A percentile compares a stretch with the other conserved stretches of the same genome.
Evolutionary conservation across 1,140 invertebrate genomes (phyloP).

Genomic region (Zaprionus lachaisei): DNA sequence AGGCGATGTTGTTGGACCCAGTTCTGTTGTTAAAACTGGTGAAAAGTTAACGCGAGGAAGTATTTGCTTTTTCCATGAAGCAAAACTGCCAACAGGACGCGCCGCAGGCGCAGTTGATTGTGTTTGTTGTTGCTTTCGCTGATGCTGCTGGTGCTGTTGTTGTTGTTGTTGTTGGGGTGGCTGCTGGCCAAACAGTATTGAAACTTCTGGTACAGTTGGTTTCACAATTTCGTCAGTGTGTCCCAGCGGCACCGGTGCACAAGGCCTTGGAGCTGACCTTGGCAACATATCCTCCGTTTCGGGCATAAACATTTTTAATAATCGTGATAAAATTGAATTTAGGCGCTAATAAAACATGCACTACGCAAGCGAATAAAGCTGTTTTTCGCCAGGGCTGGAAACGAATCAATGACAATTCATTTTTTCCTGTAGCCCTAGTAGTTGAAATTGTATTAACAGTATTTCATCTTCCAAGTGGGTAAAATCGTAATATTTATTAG

Average conservation of each 20-base stretch:
- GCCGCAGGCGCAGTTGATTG: constrained; percentile 13
- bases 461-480: no score
- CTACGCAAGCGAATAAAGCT: constrained; percentile 19
- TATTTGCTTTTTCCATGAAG: constrained; percentile 78
- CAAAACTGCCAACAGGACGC: constrained; percentile 43
- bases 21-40: constrained; percentile 55
- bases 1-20: constrained; percentile 49
- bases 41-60: constrained; percentile 72
- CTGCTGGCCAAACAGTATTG: constrained; percentile 70
- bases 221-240: constrained; percentile 47
- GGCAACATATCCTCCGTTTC: constrained; percentile 82
- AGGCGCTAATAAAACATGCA: constrained; percentile 34
- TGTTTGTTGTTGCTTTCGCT: constrained; percentile 19
- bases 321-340: constrained; percentile 56
- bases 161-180: constrained; percentile 52
- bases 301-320: constrained; percentile 59
- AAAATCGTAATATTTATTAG: no score
- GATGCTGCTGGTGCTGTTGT: constrained; percentile 20
- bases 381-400: constrained; percentile 9
- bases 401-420: not conserved
- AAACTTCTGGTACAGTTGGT: constrained; percentile 75
- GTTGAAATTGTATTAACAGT: not conserved
- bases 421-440: constrained; percentile 30
- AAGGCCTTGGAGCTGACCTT: constrained; percentile 64
- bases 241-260: constrained; percentile 57